Percentiles rank a stretch among this genome's conserved stretches.
These are phyloP conservation scores for Aradus depressus DNA, from an alignment of 2,888 invertebrate species.

Conservation along the genomic window DNA sequence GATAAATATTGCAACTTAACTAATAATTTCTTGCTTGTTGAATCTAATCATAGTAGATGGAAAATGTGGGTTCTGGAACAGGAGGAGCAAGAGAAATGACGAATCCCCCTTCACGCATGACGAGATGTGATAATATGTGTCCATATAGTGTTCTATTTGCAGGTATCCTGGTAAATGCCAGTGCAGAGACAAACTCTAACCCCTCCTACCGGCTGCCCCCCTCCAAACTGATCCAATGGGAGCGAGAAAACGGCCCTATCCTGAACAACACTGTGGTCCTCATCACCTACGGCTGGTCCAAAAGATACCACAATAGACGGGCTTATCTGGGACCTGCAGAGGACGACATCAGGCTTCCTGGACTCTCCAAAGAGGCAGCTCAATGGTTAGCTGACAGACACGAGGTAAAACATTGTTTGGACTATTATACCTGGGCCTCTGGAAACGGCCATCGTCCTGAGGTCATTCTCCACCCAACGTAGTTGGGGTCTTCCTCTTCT, in stretches of 20 bases:
- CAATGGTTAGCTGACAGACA: slow-evolving; percentile 46
- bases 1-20: no score
- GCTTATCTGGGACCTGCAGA: slow-evolving; percentile 20
- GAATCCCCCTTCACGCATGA: no score
- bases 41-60: no score
- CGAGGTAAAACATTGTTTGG: slow-evolving; percentile 33
- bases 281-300: slow-evolving; percentile 32
- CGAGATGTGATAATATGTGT: no score
- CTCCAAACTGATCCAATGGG: slow-evolving; percentile 29
- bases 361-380: slow-evolving; percentile 40
- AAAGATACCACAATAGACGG: slow-evolving; percentile 14
- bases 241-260: slow-evolving; percentile 26
- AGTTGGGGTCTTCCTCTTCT: no score
- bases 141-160: no score
- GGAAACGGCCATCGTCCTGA: no score
- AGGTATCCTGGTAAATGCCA: slow-evolving; percentile 28
- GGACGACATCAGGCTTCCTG: slow-evolving; percentile 22
- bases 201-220: slow-evolving; percentile 25
- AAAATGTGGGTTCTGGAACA: no score
- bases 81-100: no score
- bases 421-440: no score
- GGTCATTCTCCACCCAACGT: no score
- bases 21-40: no score
- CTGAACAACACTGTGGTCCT: slow-evolving; percentile 27
- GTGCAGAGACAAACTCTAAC: slow-evolving; percentile 20